Base-by-base conservation (phyloP, 2,797 vertebrate genomes). In the Rallus crepitans region DNA sequence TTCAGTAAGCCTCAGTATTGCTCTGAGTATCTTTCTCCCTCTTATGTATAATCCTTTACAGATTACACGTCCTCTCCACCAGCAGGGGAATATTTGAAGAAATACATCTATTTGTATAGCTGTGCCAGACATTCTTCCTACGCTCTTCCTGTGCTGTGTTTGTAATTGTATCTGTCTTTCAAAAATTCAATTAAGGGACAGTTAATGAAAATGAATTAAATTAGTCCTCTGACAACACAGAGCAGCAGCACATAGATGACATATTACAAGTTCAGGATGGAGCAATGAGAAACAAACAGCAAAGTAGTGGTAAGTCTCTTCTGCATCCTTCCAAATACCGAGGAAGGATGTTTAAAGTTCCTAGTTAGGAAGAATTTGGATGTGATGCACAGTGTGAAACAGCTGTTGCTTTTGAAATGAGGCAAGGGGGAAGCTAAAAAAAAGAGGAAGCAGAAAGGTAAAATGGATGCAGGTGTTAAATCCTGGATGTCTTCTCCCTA, bases 131-230 rank as follows among this genome's bases (percentile, higher is more conserved):
- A 92, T 92, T 95, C 77, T 86, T 95, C 73, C 89, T 95, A 45
- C 87, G 80, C 63, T 91, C 80, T 93, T 96, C 93, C 95, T 96
- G 90, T 94, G 80, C 63, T 85, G 61, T 37, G 68, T 79, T 95
- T 90, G 61, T 95, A 97, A 97, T 92, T 89, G 59, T 91, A 96
- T 94, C 92, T 87, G 71, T 76, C 92, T 87, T 91, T 73, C 87
- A 93, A 94, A 94, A 96, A 97, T 96, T 93, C 47, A 92, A 69
- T 97, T 95, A 96, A 85, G 53, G 52, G 23, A 39, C 40, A 89
- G 45, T 66, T 96, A 87, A 97, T 82, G 93, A 97, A 93, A 97
- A 97, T 87, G 84, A 96, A 97, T 93, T 93, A 69, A 91, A 82
- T 96, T 94, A 94, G 57, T 75, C 35, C 27, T 92, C 71, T 85